Percentiles rank a stretch among this genome's conserved stretches.
These are phyloP conservation scores for Steromphala cineraria DNA, from an alignment of 2,888 invertebrate genomes.

Conservation along the genomic window DNA sequence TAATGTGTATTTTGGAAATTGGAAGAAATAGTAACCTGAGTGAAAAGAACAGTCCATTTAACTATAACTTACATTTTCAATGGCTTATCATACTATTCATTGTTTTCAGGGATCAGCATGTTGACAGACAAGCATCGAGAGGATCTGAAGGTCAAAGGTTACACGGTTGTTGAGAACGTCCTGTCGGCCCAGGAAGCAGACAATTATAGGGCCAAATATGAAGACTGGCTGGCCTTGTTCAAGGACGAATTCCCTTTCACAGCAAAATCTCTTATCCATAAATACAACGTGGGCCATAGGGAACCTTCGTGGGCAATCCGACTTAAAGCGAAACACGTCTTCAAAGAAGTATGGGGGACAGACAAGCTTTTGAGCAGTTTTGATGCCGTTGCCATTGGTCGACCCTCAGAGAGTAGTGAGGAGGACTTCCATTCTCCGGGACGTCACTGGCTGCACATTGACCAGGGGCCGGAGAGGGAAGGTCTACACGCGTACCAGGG, in stretches of 20 bases:
- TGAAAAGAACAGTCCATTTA: too few relatives aligned
- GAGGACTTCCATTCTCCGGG: constrained; percentile 44
- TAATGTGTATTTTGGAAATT: too few relatives aligned
- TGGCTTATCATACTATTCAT: too few relatives aligned
- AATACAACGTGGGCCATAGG: constrained; percentile 59
- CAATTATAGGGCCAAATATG: constrained; percentile 41
- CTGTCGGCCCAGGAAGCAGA: constrained; percentile 50
- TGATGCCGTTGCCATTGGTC: constrained; percentile 67
- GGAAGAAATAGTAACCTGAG: too few relatives aligned
- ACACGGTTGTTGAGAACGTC: constrained; percentile 54
- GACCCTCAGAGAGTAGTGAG: constrained; percentile 64
- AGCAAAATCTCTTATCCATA: constrained; percentile 55
- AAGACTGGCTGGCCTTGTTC: constrained; percentile 54
- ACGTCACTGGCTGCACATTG: constrained; percentile 61
- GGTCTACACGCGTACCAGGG: constrained; percentile 67
- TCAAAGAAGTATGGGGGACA: constrained; percentile 62
- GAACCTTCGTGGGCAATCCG: constrained; percentile 62
- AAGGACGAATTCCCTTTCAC: constrained; percentile 46
- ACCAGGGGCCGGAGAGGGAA: constrained; percentile 53
- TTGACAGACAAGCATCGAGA: background rate
- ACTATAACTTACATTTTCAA: too few relatives aligned
- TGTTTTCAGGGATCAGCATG: background rate
- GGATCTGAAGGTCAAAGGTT: constrained; percentile 54
- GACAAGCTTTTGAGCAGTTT: constrained; percentile 63
- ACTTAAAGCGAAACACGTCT: constrained; percentile 58